Evolutionary conservation across 2,888 invertebrate species (phyloP), one percentile per base, ranked within the genome.

Genomic region (Sylvicola cinctus): DNA sequence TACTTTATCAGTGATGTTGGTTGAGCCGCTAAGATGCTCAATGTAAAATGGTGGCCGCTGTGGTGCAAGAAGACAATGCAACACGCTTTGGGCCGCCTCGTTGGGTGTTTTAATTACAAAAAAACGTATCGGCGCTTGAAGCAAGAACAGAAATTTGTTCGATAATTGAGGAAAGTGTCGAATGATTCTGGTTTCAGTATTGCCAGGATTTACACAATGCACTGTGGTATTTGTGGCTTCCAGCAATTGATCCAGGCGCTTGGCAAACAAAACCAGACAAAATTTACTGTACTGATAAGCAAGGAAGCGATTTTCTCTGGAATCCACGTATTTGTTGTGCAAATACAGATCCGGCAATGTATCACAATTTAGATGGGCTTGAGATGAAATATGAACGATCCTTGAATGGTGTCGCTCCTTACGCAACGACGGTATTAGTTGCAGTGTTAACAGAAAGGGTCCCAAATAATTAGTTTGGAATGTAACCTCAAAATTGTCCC

Each of bases 391-490:
- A 43, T 63, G 63, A 31, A 66, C 46, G 37, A 67, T 59, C 29
- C 65, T 49, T 27, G 55, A 31, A 8, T 35, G 50, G 29, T 54
- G 49, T 17, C 50, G 50, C 8, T 59, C 49, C 33, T 49, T 47
- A 37, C 54, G 51, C 36, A 66, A 42, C 12, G 51, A 45, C 15
- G 52, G 52, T 31, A 64, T 42, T 36, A 66, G 46, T 39, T 58
- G 49, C 39, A 62, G 55, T 12, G 63, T 65, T 34, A 66, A 46
- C 27, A 60, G 47, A 45, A 58, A 60, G 15, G 50, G 57, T 12
- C 58, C 62, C 39, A 68, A 50, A 50, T 65, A 65, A 48, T 68
- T 68, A 8, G 61, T 62, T 47, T 66, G 66, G 44, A 64, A 61
- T 10, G 63, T 65, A 30, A 58, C 47, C 45, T 67, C 66, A 46